Evolutionary conservation across 2,888 invertebrate species (phyloP).

Genomic region (Mycogona germanica): DNA sequence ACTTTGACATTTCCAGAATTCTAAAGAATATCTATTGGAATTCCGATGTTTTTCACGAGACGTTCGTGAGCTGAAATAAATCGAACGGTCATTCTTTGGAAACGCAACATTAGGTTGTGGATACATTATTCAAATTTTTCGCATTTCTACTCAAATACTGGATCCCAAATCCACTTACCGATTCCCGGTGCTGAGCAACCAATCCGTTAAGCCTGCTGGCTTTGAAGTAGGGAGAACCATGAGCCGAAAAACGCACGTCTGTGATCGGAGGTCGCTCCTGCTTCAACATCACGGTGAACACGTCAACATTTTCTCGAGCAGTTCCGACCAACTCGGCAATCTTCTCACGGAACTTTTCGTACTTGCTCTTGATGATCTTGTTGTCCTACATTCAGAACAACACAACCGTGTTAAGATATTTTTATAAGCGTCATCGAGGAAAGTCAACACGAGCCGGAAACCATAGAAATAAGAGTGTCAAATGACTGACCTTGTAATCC

Average conservation of each 20-base stretch:
- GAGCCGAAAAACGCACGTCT: slow-evolving; percentile 86
- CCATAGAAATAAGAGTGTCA: too few species aligned
- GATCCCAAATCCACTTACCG: slow-evolving; percentile 36
- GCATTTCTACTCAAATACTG: neutral
- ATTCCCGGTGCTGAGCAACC: slow-evolving; percentile 81
- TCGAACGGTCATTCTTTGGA: too few species aligned
- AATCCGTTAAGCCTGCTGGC: slow-evolving; percentile 89
- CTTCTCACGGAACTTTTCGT: slow-evolving; percentile 79
- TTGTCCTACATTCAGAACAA: slow-evolving; percentile 45
- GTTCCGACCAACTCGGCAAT: slow-evolving; percentile 70
- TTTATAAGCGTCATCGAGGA: neutral
- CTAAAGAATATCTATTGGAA: too few species aligned
- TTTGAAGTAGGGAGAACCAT: slow-evolving; percentile 91
- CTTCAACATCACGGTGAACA: slow-evolving; percentile 88
- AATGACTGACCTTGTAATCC: slow-evolving; percentile 55
- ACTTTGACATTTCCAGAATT: too few species aligned
- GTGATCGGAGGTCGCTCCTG: slow-evolving; percentile 69
- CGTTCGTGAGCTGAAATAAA: too few species aligned
- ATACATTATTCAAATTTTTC: neutral
- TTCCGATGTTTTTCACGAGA: too few species aligned
- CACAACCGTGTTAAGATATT: neutral
- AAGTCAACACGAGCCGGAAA: neutral
- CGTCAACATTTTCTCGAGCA: slow-evolving; percentile 78
- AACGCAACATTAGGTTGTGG: too few species aligned
- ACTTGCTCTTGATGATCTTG: slow-evolving; percentile 69